These are phyloP conservation scores for Phalangium opilio DNA, from an alignment of 2,888 invertebrate species.

Conservation along the genomic window DNA sequence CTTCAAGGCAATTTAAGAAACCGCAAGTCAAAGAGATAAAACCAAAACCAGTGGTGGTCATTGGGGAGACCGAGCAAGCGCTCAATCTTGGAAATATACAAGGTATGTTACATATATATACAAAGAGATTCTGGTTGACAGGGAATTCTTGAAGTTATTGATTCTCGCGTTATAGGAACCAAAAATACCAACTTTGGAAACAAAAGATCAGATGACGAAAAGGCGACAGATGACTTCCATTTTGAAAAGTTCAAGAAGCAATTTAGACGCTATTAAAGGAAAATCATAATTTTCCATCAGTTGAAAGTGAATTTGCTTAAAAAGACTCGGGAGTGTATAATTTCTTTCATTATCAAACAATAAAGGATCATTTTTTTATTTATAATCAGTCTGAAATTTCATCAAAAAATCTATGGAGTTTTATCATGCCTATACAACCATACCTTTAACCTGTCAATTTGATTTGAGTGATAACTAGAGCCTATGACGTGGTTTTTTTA, in stretches of 20 bases:
- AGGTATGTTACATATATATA: constrained; percentile 8
- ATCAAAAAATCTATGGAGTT: not conserved
- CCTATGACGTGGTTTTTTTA: no score
- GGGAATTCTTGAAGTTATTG: constrained; percentile 1
- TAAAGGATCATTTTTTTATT: not conserved
- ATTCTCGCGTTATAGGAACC: not conserved
- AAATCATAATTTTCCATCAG: no score
- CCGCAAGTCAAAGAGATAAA: constrained; percentile 2
- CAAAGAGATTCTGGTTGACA: constrained; percentile 4
- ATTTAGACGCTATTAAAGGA: constrained; percentile 38
- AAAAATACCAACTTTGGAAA: constrained; percentile 4
- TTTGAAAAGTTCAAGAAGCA: constrained; percentile 94
- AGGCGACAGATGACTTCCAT: constrained; percentile 92
- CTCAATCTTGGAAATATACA: not conserved
- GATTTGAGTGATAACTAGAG: no score
- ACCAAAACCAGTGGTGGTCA: constrained; percentile 14
- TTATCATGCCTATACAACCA: no score
- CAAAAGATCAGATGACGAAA: constrained; percentile 46
- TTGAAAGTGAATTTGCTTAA: no score
- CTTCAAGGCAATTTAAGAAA: no score
- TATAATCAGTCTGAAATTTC: not conserved
- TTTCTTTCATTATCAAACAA: not conserved
- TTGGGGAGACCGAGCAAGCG: constrained; percentile 8
- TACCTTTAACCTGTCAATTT: no score
- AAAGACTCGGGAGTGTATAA: not conserved